A percentile compares a stretch with the other conserved stretches of the same genome.
These are phyloP conservation scores for Morelia viridis DNA, from an alignment of 2,797 vertebrate genomes.

Conservation along the genomic window DNA sequence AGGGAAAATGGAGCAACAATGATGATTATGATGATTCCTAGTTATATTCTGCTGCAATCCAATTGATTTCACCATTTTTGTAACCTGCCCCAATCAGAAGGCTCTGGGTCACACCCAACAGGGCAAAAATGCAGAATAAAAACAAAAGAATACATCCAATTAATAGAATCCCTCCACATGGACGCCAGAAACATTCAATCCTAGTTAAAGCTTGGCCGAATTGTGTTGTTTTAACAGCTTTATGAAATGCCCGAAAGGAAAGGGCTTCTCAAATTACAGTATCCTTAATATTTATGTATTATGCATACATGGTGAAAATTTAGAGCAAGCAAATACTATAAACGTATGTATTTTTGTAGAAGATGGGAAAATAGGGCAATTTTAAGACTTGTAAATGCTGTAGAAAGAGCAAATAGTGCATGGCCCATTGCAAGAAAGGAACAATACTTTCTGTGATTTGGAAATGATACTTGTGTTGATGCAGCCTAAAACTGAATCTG, in stretches of 20 bases:
- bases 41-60: neutral
- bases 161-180: neutral
- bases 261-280: neutral
- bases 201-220: neutral
- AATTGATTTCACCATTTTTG: neutral
- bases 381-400: neutral
- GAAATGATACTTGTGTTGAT: neutral
- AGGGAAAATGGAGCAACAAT: neutral
- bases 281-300: neutral
- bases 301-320: neutral
- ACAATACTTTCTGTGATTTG: neutral
- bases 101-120: neutral
- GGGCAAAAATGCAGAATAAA: neutral
- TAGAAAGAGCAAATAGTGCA: neutral
- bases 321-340: neutral
- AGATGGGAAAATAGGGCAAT: neutral
- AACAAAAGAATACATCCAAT: neutral
- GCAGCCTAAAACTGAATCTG: neutral
- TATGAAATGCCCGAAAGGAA: neutral
- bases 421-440: neutral
- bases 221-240: neutral
- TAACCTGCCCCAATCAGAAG: neutral
- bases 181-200: neutral
- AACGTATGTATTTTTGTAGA: neutral
- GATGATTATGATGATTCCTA: neutral